Conservation (phyloP, 1,140 invertebrate species). For the Plectrocnemia conspersa region DNA sequence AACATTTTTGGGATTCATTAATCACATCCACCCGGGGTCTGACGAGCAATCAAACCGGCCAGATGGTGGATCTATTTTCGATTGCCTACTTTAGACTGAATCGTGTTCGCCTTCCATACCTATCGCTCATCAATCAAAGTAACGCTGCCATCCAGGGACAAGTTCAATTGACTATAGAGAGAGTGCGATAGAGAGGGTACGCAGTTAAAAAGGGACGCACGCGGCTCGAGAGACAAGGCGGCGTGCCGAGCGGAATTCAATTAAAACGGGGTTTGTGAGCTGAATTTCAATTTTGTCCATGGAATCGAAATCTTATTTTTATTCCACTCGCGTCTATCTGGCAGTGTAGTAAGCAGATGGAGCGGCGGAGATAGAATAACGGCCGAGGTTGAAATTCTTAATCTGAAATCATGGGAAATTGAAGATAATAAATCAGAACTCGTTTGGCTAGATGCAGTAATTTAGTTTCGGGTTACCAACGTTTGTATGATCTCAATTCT, state of each 20-base stretch:
- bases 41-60: slow-evolving; percentile 13
- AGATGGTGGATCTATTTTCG: slow-evolving; percentile 14
- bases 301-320: too few relatives aligned
- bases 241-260: slow-evolving; percentile 15
- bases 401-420: too few relatives aligned
- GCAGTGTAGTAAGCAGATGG: too few relatives aligned
- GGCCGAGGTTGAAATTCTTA: too few relatives aligned
- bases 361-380: too few relatives aligned
- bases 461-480: too few relatives aligned
- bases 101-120: slow-evolving; percentile 30
- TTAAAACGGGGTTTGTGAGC: slow-evolving; percentile 21
- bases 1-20: slow-evolving; percentile 25
- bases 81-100: slow-evolving; percentile 26
- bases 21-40: slow-evolving; percentile 17
- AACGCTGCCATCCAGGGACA: slow-evolving; percentile 19
- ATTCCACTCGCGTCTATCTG: too few relatives aligned
- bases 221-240: background rate
- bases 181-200: background rate
- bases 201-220: background rate
- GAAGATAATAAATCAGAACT: too few relatives aligned
- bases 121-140: slow-evolving; percentile 32
- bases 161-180: background rate
- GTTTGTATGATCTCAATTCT: too few relatives aligned
- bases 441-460: too few relatives aligned
- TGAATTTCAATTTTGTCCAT: slow-evolving; percentile 11